Conservation (phyloP, 2,113 vertebrate genomes). For the Takifugu bimaculatus region DNA sequence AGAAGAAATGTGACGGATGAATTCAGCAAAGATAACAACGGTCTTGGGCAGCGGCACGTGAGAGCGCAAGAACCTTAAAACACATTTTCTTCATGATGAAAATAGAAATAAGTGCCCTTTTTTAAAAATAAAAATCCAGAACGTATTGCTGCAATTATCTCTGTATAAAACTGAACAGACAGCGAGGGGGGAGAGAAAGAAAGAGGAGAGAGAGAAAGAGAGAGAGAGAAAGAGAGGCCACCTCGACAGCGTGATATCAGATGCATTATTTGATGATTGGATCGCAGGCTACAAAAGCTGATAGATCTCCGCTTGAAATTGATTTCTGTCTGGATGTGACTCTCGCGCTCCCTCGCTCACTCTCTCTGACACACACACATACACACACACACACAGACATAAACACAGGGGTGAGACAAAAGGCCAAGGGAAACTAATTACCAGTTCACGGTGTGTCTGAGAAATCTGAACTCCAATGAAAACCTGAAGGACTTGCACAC, state of each 20-base stretch:
- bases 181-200: accelerated
- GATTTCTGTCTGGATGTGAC: conserved; percentile 71
- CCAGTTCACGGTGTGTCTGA: conserved; percentile 62
- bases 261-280: conserved; percentile 73
- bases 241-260: conserved; percentile 70
- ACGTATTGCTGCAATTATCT: not conserved
- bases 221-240: conserved; percentile 51
- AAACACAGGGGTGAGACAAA: conserved; percentile 42
- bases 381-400: conserved; percentile 25
- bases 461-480: conserved; percentile 62
- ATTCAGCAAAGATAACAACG: too few species aligned
- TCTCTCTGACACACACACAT: conserved; percentile 20
- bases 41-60: too few species aligned
- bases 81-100: too few species aligned
- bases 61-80: too few species aligned
- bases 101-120: too few species aligned
- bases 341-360: conserved; percentile 21
- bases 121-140: too few species aligned
- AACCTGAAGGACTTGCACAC: conserved; percentile 66
- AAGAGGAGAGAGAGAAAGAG: conserved; percentile 3
- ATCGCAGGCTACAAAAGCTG: conserved; percentile 70
- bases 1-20: too few species aligned
- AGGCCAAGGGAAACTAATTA: conserved; percentile 69
- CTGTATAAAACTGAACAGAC: not conserved
- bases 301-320: conserved; percentile 72